Evolutionary conservation across 2,888 invertebrate species (phyloP).

Genomic region (Caenorhabditis sinica): DNA sequence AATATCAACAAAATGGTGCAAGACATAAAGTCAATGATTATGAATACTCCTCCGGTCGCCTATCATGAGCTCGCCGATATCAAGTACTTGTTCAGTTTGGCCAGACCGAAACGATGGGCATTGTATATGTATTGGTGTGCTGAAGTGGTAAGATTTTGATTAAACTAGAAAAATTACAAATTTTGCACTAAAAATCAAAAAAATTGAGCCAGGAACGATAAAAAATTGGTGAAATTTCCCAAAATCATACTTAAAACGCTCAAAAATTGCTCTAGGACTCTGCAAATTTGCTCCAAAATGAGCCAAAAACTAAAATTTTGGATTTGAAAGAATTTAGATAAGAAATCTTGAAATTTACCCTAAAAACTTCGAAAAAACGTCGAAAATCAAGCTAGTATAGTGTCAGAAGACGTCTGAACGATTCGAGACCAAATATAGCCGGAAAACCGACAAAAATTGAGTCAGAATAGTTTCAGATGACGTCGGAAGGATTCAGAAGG

Average conservation of each 20-base stretch:
- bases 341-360: no score
- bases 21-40: constrained; percentile 51
- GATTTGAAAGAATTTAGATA: no score
- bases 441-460: no score
- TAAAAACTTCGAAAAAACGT: no score
- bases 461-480: no score
- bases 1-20: constrained; percentile 44
- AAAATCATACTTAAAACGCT: neutral
- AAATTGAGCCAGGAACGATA: neutral
- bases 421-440: no score
- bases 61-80: constrained; percentile 65
- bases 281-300: no score
- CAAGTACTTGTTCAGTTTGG: constrained; percentile 64
- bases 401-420: no score
- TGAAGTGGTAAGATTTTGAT: constrained; percentile 33
- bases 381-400: no score
- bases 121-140: constrained; percentile 73
- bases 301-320: no score
- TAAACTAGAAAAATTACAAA: neutral
- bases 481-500: no score
- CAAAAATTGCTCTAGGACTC: no score
- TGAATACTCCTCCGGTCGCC: constrained; percentile 58
- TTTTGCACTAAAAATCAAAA: neutral
- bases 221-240: neutral
- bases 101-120: constrained; percentile 74